Evolutionary conservation across 2,797 vertebrate species (phyloP), one percentile per base, ranked within the genome.

Genomic region (Buphagus erythrorhynchus): DNA sequence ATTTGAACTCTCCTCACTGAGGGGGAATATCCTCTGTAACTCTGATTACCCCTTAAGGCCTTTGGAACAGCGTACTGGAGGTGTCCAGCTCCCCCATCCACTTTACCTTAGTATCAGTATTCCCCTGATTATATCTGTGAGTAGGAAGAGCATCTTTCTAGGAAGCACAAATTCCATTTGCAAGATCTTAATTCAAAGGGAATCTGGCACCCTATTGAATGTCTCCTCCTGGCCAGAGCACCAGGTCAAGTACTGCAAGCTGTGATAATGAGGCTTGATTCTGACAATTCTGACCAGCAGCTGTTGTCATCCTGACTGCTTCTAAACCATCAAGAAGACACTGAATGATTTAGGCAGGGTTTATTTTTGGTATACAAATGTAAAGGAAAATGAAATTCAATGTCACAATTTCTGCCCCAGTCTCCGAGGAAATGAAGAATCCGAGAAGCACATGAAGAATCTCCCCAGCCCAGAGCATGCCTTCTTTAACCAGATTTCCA

Each of bases 321-420:
- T 73, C 91, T 76, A 95, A 96, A 91, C 74, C 71, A 68, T 95
- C 94, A 95, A 73, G 69, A 94, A 79, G 88, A 97, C 18, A 51
- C 80, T 96, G 88, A 97, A 57, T 45, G 52, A 86, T 90, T 96
- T 73, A 71, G 96, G 82, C 96, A 96, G 88, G 69, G 63, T 94
- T 95, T 97, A 97, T 96, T 96, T 97, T 95, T 92, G 90, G 93
- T 93, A 85, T 22, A 95, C 80, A 95, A 90, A 95, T 92, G 67
- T 94, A 95, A 96, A 95, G 38, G 59, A 93, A 91, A 94, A 95
- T 59, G 69, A 81, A 95, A 96, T 69, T 93, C 90, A 84, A 62
- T 93, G 91, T 96, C 95, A 95, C 62, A 59, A 9, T 29, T 51
- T 84, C 59, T 95, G 85, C 66, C 73, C 59, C 62, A 43, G 71